Evolutionary conservation across 2,888 invertebrate genomes (phyloP), one percentile per base, ranked within the genome.

Genomic region (Rugalucina vietnamica): DNA sequence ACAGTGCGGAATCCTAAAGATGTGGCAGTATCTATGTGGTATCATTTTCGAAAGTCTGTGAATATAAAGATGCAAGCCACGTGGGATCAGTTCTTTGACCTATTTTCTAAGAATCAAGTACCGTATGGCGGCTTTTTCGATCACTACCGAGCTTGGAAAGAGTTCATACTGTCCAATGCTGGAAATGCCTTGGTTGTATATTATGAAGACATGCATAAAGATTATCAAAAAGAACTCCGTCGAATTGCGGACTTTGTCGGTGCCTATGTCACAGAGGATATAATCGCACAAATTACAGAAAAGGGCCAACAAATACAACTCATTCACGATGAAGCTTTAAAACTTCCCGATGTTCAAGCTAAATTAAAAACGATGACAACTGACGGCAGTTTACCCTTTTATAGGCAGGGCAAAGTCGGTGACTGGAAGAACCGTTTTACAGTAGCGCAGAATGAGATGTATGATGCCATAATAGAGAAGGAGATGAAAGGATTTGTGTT

Each of bases 121-220:
- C 1, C 21, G 18, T 65, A 34, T 34, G 34, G 34, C 12, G 8
- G 2, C 4, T 65, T 65, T 24, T 65, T 65, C 24, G 65, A 65
- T 34, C 34, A 65, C 21, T 65, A 65, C 21, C 65, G 65, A 12
- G 65, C 32, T 24, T 65, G 32, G 65, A 32, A 65, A 34, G 34
- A 65, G 21, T 65, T 65, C 21, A 3, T 65, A 18, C 18, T 34
- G 18, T 65, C 65, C 21, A 32, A 65, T 34, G 18, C 32, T 34
- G 34, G 34, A 18, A 32, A 65, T 21, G 65, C 34, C 2, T 34
- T 65, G 5, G 18, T 65, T 29, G 29, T 65, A 18, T 34, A 65
- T 21, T 65, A 65, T 34, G 65, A 65, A 34, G 65, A 65, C 21
- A 65, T 65, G 65, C 65, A 65, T 65, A 65, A 65, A 21, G 29